Evolutionary conservation across 2,113 vertebrate genomes (phyloP).

Genomic region (Lepus europaeus): DNA sequence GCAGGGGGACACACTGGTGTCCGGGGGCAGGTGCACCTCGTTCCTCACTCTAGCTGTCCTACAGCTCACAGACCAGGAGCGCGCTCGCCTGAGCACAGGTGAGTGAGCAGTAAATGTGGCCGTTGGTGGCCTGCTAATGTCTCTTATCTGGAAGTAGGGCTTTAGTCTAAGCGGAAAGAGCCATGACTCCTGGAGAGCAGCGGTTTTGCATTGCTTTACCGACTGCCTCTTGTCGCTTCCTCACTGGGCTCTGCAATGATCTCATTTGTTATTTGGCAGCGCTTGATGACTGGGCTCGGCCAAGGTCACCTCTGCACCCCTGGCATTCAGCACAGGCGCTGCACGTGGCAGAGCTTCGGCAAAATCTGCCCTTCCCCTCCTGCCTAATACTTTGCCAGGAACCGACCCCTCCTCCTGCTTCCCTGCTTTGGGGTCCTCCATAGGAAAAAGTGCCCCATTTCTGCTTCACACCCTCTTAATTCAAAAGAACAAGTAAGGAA

Average conservation of each 20-base stretch:
- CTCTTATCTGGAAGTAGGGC: background rate
- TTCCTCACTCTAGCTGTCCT: background rate
- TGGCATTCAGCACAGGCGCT: background rate
- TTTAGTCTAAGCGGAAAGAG: background rate
- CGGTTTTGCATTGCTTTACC: background rate
- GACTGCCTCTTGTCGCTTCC: background rate
- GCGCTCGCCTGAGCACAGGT: background rate
- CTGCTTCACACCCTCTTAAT: conserved; percentile 14
- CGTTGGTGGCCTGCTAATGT: background rate
- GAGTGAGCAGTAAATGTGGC: background rate
- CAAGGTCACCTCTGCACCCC: background rate
- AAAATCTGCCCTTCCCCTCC: background rate
- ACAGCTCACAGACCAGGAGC: background rate
- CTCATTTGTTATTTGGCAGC: background rate
- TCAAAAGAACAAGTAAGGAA: conserved; percentile 50
- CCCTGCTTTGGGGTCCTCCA: background rate
- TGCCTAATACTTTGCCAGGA: background rate
- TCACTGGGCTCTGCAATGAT: background rate
- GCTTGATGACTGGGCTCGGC: background rate
- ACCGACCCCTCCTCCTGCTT: background rate
- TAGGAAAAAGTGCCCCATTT: background rate
- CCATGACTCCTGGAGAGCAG: background rate
- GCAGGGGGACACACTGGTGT: rapidly evolving
- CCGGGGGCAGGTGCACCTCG: rapidly evolving
- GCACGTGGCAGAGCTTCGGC: background rate